Evolutionary conservation across 2,888 invertebrate species (phyloP), one percentile per base, ranked within the genome.

Genomic region (Hyposoter dolosus): DNA sequence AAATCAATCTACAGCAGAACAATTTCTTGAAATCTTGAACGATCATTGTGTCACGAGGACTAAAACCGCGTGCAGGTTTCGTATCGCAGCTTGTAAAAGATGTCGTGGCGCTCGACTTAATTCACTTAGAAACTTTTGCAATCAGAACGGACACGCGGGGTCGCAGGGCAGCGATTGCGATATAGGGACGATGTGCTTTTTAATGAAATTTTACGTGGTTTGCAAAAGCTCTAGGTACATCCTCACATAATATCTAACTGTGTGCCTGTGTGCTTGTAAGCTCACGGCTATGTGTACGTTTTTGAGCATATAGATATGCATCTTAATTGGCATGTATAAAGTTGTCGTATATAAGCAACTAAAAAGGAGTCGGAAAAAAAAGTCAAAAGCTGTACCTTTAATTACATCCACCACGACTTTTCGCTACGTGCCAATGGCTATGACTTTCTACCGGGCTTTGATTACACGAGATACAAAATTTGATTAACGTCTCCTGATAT

Each of bases 91-190:
- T n/a, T 63, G 79, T 53, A 75, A 60, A 84, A 83, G 84, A 85
- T 85, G 85, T 86, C 80, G 77, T 75, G 77, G 60, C 35, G 60
- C 53, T 50, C 63, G 74, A 75, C 69, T 92, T 90, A 91, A 92
- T 91, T 91, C 89, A 89, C 90, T 91, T 88, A 88, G 89, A 89
- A 92, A 92, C 89, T 92, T 91, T 91, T 87, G 90, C 90, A 91
- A 92, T 92, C 91, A 91, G 88, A 90, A 87, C 78, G 83, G 83
- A 81, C 83, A 84, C 87, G 89, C 88, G 76, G 89, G 79, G 83
- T 87, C 68, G 32, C 76, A 85, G 88, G 86, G 82, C 81, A 78
- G 75, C 83, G 88, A 75, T 79, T 84, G 87, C 88, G n/a, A n/a
- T 88, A 90, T 87, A 87, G 85, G 86, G 87, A 88, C 87, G 88